phyloP scores from a whole-genome alignment of 2,797 vertebrate species.

The Chelon labrosus region DNA sequence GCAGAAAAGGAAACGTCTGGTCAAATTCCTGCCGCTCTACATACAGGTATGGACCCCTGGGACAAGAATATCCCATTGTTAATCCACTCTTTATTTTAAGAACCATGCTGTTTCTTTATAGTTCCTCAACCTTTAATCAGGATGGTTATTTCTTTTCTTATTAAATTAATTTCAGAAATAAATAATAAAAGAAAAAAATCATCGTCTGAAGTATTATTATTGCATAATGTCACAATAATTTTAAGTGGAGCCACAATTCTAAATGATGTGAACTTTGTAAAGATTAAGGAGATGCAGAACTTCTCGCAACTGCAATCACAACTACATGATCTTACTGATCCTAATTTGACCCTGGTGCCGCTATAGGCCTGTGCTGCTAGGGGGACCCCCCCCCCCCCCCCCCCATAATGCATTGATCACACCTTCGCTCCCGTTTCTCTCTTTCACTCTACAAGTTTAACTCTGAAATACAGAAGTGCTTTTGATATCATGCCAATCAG shows the following conservation, averaged over 20 bases:
- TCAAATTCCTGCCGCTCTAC: slow-evolving; percentile 75
- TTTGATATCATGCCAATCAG: slow-evolving; percentile 15
- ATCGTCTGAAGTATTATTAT: background rate
- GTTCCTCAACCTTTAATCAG: background rate
- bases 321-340: slow-evolving; percentile 36
- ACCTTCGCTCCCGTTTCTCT: too few relatives aligned
- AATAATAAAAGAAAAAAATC: too few relatives aligned
- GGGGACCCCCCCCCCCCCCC: too few relatives aligned
- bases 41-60: slow-evolving; percentile 76
- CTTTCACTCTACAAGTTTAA: too few relatives aligned
- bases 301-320: too few relatives aligned
- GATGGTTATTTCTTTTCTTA: background rate
- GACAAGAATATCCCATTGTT: background rate
- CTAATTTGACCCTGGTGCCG: background rate
- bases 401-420: too few relatives aligned
- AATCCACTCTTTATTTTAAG: background rate
- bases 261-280: slow-evolving; percentile 11
- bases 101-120: slow-evolving; percentile 4
- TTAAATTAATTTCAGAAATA: background rate
- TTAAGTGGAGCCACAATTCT: background rate
- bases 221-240: background rate
- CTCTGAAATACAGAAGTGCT: slow-evolving; percentile 3
- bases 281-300: slow-evolving; percentile 9
- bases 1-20: slow-evolving; percentile 66
- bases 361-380: too few relatives aligned